Evolutionary conservation across 2,113 vertebrate genomes (phyloP), one percentile per base, ranked within the genome.

Genomic region (Perca fluviatilis): DNA sequence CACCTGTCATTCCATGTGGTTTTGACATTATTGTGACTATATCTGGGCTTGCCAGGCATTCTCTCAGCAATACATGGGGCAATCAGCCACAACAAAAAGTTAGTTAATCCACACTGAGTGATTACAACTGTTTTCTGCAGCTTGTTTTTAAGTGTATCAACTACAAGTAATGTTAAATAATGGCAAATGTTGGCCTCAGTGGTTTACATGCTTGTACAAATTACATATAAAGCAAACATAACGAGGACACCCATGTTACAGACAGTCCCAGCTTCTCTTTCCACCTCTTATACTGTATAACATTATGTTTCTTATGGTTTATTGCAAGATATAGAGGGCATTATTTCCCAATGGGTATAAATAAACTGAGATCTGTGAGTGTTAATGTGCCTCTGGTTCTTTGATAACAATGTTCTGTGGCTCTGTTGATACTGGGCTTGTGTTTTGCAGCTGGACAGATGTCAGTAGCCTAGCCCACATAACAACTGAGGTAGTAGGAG

Each of bases 361-460:
- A 49, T 66, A 16, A 66, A 27, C 6, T 23, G 8, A 27, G 46
- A 11, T 67, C 30, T 71, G 16, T 46, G 36, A 21, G 30, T 6
- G 56, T 58, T 27, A n/a, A 51, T 70, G n/a, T 51, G 5, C n/a
- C 21, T 49, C 13, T 51, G 23, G 27, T 25, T 7, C 36, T 72
- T 46, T 9, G 10, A 46, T 74, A 68, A 69, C 49, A 70, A 50
- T 65, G 67, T 73, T 76, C 49, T 58, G 25, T 5, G 63, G 11
- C 43, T 83, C 25, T 77, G 64, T 83, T 84, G 75, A 79, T 78
- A 56, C 19, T 27, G 13, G 36, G 12, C 25, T 51, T 71, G 11
- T 75, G 64, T 71, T 81, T 50, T 63, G 18, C 16, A 58, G 27
- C 47, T 12, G 14, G 25, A 19, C 49, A 70, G 25, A 47, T 69